phyloP scores from a whole-genome alignment of 2,113 vertebrate genomes.

The Tricholaema leucomelas region DNA sequence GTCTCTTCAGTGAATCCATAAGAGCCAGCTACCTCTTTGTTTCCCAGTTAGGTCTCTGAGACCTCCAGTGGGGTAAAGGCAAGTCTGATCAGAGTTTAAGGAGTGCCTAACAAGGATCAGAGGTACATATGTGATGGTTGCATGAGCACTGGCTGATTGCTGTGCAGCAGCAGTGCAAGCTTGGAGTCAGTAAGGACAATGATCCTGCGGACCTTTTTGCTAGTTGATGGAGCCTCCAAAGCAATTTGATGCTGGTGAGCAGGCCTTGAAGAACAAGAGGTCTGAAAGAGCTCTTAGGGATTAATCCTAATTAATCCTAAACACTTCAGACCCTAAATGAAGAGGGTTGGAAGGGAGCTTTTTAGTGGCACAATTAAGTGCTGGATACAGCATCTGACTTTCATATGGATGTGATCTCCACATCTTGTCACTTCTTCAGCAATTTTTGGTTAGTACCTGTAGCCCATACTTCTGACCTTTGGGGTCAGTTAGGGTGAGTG shows the following conservation, averaged over 20 bases:
- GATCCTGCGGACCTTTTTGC: background rate
- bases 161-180: background rate
- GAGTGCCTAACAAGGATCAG: background rate
- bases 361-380: background rate
- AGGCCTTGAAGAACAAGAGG: background rate
- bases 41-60: background rate
- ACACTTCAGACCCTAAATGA: background rate
- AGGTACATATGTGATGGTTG: background rate
- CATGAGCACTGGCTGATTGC: background rate
- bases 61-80: background rate
- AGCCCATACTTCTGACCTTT: background rate
- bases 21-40: background rate
- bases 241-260: background rate
- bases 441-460: background rate
- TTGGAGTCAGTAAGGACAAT: background rate
- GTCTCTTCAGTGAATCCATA: background rate
- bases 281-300: background rate
- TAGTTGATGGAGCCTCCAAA: background rate
- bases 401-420: background rate
- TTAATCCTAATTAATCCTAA: background rate
- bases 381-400: background rate
- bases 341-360: background rate
- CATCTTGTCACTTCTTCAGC: background rate
- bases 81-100: background rate
- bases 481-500: rapidly evolving